Evolutionary conservation across 1,140 invertebrate species (phyloP).

Genomic region (Scaptomyza graminum): DNA sequence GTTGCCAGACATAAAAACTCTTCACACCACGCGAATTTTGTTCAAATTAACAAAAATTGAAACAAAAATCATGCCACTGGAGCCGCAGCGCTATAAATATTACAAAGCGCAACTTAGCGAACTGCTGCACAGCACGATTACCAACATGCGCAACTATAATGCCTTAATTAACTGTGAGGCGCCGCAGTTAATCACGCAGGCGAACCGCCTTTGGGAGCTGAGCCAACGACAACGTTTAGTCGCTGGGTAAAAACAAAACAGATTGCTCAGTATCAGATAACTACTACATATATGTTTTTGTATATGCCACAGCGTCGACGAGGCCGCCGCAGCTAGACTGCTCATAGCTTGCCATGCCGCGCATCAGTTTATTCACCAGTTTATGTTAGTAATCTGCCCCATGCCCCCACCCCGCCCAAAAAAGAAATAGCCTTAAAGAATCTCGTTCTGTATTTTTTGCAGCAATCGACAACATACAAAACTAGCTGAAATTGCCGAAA

Average conservation of each 20-base stretch:
- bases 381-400: conserved; percentile 31
- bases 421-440: background rate
- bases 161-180: background rate
- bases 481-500: conserved; percentile 13
- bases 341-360: conserved; percentile 31
- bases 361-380: conserved; percentile 16
- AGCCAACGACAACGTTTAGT: conserved; percentile 44
- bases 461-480: conserved; percentile 11
- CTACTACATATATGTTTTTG: conserved; percentile 1
- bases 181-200: conserved; percentile 14
- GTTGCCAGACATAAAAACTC: conserved; percentile 15
- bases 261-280: background rate
- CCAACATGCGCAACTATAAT: conserved; percentile 29
- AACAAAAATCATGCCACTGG: conserved; percentile 29
- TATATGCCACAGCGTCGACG: conserved; percentile 22
- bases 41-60: conserved; percentile 3
- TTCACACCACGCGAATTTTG: conserved; percentile 18
- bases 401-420: background rate
- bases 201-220: conserved; percentile 51
- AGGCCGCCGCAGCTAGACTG: conserved; percentile 23
- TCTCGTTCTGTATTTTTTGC: conserved; percentile 3
- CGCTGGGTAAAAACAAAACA: conserved; percentile 43
- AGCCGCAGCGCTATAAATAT: conserved; percentile 32
- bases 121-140: conserved; percentile 21
- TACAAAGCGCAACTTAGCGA: conserved; percentile 25